Conservation (phyloP, 2,888 invertebrate genomes). For the Emmelina monodactyla region DNA sequence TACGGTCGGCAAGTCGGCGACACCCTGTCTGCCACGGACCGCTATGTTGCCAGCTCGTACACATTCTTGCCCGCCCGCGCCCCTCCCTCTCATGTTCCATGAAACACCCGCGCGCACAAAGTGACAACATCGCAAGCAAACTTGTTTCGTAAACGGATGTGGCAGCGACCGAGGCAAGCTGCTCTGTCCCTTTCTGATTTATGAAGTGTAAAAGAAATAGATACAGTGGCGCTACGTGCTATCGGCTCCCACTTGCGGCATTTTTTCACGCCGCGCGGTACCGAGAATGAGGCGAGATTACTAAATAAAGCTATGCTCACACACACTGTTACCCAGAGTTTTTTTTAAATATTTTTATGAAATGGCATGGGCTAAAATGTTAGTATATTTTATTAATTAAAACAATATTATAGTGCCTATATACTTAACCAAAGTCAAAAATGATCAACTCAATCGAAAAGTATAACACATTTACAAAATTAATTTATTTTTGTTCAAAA, state of each 20-base stretch:
- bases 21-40: conserved; percentile 92
- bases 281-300: conserved; percentile 71
- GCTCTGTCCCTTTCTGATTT: conserved; percentile 22
- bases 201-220: conserved; percentile 33
- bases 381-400: too few species aligned
- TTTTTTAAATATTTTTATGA: too few species aligned
- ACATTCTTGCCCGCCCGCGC: conserved; percentile 63
- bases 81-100: conserved; percentile 35
- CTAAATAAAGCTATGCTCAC: conserved; percentile 51
- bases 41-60: conserved; percentile 71
- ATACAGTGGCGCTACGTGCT: conserved; percentile 63
- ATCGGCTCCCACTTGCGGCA: conserved; percentile 70
- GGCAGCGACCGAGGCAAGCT: conserved; percentile 62
- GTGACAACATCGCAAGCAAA: conserved; percentile 69
- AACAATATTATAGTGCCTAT: too few species aligned
- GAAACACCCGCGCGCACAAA: conserved; percentile 48
- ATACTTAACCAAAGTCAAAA: too few species aligned
- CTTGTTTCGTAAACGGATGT: conserved; percentile 79
- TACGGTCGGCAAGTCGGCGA: conserved; percentile 85
- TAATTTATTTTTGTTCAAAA: too few species aligned
- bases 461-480: too few species aligned
- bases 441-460: too few species aligned
- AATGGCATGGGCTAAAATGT: too few species aligned
- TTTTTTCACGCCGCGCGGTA: conserved; percentile 62
- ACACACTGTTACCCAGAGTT: too few species aligned